Percentiles rank a stretch among this genome's conserved stretches.
Evolutionary conservation across 2,888 invertebrate species (phyloP).

Genomic region (Pedicia rivosa): DNA sequence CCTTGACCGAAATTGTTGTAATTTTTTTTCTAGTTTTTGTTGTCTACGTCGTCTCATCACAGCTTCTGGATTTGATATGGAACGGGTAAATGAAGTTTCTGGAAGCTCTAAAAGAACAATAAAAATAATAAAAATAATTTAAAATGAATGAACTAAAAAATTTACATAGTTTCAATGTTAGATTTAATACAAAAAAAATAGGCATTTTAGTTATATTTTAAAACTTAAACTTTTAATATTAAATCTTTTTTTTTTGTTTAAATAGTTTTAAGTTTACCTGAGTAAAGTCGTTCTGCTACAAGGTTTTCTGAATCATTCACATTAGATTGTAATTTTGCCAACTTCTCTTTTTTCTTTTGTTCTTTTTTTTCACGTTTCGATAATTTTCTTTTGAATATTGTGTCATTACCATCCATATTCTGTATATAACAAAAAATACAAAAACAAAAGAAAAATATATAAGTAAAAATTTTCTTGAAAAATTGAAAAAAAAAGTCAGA

Average conservation of each 20-base stretch:
- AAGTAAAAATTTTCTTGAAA: too few species aligned
- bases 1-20: constrained; percentile 89
- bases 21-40: constrained; percentile 89
- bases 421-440: constrained; percentile 18
- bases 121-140: constrained; percentile 13
- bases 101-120: constrained; percentile 58
- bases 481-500: too few species aligned
- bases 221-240: too few species aligned
- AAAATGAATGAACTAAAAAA: not conserved
- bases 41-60: constrained; percentile 95
- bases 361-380: constrained; percentile 98
- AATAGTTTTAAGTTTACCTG: too few species aligned
- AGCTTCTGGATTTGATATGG: constrained; percentile 98
- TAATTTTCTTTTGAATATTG: constrained; percentile 81
- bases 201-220: too few species aligned
- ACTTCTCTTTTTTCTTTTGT: constrained; percentile 84
- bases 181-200: too few species aligned
- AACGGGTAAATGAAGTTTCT: constrained; percentile 95
- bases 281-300: constrained; percentile 84
- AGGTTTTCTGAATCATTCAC: constrained; percentile 45
- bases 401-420: constrained; percentile 55
- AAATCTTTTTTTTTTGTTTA: too few species aligned
- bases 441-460: too few species aligned
- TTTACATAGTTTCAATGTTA: constrained; percentile 8
- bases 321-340: constrained; percentile 59